Conservation (phyloP, 1,140 invertebrate genomes). For the Caenorhabditis remanei region DNA sequence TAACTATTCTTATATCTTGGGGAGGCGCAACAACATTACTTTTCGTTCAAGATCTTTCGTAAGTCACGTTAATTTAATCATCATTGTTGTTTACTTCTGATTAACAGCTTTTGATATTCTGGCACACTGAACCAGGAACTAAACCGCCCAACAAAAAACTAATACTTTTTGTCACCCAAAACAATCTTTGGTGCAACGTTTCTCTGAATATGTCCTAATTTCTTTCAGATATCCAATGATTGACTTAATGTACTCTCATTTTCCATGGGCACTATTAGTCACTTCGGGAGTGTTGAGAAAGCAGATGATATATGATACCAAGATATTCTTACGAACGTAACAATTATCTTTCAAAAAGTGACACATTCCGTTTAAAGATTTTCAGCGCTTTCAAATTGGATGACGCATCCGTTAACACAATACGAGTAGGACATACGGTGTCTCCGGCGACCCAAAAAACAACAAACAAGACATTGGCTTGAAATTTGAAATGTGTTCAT, state of each 20-base stretch:
- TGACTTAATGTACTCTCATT: constrained; percentile 40
- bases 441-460: constrained; percentile 41
- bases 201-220: background rate
- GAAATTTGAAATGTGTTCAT: background rate
- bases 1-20: constrained; percentile 38
- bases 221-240: constrained; percentile 43
- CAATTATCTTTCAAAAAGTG: background rate
- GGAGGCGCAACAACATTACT: constrained; percentile 1
- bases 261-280: constrained; percentile 48
- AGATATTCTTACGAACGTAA: constrained; percentile 40
- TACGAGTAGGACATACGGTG: constrained; percentile 6
- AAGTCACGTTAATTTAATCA: background rate
- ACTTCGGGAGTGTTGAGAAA: constrained; percentile 31
- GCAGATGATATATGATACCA: constrained; percentile 41
- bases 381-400: constrained; percentile 13
- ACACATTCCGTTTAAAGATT: background rate
- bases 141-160: background rate
- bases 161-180: background rate
- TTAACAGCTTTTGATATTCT: background rate
- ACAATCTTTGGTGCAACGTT: background rate
- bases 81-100: background rate
- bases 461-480: constrained; percentile 31
- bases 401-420: constrained; percentile 19
- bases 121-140: background rate
- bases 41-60: constrained; percentile 52